phyloP scores from a whole-genome alignment of 1,140 invertebrate species.

The Papilio xuthus region DNA sequence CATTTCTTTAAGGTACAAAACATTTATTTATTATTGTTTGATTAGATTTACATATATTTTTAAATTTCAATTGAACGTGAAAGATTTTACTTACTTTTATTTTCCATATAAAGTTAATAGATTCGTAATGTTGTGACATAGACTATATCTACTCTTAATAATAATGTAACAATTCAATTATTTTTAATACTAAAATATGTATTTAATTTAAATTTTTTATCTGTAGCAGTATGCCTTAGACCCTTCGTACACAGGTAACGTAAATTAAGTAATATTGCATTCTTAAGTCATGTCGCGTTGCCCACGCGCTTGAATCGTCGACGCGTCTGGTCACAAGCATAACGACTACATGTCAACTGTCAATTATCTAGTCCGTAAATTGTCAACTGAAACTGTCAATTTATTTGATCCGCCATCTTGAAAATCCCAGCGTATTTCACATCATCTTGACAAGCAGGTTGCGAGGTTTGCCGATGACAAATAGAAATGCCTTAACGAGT shows the following conservation, averaged over 20 bases:
- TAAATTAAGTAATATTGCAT: too few relatives aligned
- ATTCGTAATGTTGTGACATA: conserved; percentile 55
- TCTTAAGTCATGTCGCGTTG: too few relatives aligned
- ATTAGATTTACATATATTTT: not conserved
- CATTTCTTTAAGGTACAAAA: too few relatives aligned
- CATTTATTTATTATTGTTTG: conserved; percentile 12
- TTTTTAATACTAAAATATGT: not conserved
- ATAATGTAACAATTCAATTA: conserved; percentile 31
- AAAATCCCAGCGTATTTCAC: too few relatives aligned
- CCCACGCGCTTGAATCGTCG: not conserved
- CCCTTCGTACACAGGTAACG: too few relatives aligned
- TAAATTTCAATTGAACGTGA: conserved; percentile 26
- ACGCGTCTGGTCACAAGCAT: not conserved
- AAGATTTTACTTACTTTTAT: not conserved
- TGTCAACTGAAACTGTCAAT: too few relatives aligned
- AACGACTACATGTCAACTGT: too few relatives aligned
- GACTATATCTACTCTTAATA: conserved; percentile 46
- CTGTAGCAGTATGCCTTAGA: not conserved
- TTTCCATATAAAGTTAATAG: conserved; percentile 34
- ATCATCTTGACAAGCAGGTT: too few relatives aligned
- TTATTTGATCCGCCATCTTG: too few relatives aligned
- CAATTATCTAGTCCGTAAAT: too few relatives aligned
- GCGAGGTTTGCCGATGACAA: too few relatives aligned
- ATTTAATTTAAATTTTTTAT: not conserved
- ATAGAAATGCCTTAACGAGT: too few relatives aligned